Evolutionary conservation across 2,888 invertebrate genomes (phyloP).

Genomic region (Troides helena): DNA sequence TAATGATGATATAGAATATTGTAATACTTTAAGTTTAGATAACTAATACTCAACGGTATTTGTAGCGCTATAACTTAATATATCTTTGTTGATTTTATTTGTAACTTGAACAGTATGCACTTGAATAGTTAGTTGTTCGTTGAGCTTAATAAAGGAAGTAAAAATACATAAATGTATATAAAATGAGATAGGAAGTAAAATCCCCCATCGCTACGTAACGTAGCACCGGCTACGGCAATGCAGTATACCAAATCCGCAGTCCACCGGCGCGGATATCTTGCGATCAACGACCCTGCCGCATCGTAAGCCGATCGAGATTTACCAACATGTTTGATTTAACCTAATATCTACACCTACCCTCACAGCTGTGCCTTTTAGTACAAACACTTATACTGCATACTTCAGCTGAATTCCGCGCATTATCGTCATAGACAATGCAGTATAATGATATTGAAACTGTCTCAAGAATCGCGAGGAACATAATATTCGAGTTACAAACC

Average conservation of each 20-base stretch:
- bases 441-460: not conserved
- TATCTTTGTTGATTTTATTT: no score
- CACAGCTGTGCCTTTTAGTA: no score
- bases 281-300: conserved; percentile 24
- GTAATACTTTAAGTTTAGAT: no score
- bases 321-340: conserved; percentile 9
- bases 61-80: no score
- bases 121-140: no score
- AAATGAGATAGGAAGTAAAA: conserved; percentile 10
- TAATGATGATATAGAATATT: no score
- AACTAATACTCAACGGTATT: no score
- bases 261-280: conserved; percentile 7
- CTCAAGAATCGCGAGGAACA: not conserved
- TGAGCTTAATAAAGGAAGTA: not conserved
- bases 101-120: no score
- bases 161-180: not conserved
- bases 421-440: not conserved
- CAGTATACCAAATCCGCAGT: conserved; percentile 17
- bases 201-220: conserved; percentile 14
- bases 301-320: conserved; percentile 15
- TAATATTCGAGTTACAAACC: not conserved
- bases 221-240: conserved; percentile 26
- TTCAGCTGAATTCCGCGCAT: no score
- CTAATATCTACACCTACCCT: not conserved
- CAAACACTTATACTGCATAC: no score